phyloP scores from a whole-genome alignment of 2,797 vertebrate species.

The Leptatherina wallacei region DNA sequence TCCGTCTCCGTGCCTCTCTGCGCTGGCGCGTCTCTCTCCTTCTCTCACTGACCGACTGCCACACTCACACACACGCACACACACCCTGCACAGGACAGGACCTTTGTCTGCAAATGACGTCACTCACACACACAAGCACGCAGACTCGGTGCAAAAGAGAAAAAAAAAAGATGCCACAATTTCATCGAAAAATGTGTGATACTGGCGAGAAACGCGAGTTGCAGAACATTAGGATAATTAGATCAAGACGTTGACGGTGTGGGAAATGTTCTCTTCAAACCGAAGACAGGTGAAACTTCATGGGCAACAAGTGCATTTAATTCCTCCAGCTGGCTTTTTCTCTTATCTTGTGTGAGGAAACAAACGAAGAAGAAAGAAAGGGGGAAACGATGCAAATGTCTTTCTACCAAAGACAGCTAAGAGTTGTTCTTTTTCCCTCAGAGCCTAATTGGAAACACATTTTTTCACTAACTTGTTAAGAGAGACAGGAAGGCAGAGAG shows the following conservation, averaged over 20 bases:
- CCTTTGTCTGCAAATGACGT: slow-evolving; percentile 74
- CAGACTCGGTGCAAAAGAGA: neutral
- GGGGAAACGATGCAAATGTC: neutral
- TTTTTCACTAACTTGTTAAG: slow-evolving; percentile 70
- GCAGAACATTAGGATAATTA: neutral
- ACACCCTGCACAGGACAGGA: slow-evolving; percentile 57
- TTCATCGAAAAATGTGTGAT: neutral
- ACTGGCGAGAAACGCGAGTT: neutral
- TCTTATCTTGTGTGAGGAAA: neutral
- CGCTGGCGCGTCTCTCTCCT: slow-evolving; percentile 54
- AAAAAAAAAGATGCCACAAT: neutral
- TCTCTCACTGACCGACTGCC: slow-evolving; percentile 36
- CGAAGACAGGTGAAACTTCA: slow-evolving; percentile 19
- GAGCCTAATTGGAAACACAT: slow-evolving; percentile 77
- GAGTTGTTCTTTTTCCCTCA: slow-evolving; percentile 47
- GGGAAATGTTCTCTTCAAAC: neutral
- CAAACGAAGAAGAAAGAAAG: neutral
- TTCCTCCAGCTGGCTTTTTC: neutral
- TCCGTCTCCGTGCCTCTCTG: slow-evolving; percentile 66
- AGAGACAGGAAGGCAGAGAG: slow-evolving; percentile 60
- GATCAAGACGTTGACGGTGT: neutral
- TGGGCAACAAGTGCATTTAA: slow-evolving; percentile 29
- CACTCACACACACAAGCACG: slow-evolving; percentile 45
- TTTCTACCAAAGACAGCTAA: slow-evolving; percentile 26
- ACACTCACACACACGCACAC: slow-evolving; percentile 38